phyloP scores from a whole-genome alignment of 2,113 vertebrate genomes.

The Epinephelus cyanopodus region DNA sequence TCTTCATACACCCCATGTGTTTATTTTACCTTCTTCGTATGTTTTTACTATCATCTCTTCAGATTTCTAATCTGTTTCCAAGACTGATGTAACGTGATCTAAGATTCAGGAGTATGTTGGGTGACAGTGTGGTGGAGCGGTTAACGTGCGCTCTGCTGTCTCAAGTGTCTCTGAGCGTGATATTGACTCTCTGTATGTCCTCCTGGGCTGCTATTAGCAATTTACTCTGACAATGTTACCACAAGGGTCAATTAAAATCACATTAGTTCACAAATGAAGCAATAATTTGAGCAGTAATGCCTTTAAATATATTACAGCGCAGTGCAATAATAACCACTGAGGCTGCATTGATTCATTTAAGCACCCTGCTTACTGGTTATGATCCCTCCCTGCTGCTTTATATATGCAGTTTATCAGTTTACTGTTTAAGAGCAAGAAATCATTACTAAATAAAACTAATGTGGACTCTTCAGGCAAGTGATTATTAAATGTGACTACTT shows the following conservation, averaged over 20 bases:
- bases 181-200: background rate
- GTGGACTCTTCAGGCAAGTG: background rate
- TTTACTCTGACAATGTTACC: background rate
- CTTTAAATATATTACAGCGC: background rate
- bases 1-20: background rate
- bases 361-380: background rate
- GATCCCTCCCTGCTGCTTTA: background rate
- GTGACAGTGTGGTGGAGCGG: background rate
- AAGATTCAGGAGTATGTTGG: background rate
- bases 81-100: background rate
- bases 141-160: background rate
- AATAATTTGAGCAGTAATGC: background rate
- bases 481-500: background rate
- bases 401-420: background rate
- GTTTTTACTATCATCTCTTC: constrained; percentile 10
- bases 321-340: background rate
- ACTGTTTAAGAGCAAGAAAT: background rate
- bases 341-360: background rate
- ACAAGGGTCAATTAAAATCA: background rate
- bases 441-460: background rate
- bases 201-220: background rate
- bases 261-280: background rate
- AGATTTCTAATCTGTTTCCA: constrained; percentile 33
- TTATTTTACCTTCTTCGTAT: background rate
- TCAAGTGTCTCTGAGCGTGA: background rate